Percentiles rank a stretch among this genome's conserved stretches.
These are phyloP conservation scores for Lacanobia wlatinum DNA, from an alignment of 2,888 invertebrate genomes.

Conservation along the genomic window DNA sequence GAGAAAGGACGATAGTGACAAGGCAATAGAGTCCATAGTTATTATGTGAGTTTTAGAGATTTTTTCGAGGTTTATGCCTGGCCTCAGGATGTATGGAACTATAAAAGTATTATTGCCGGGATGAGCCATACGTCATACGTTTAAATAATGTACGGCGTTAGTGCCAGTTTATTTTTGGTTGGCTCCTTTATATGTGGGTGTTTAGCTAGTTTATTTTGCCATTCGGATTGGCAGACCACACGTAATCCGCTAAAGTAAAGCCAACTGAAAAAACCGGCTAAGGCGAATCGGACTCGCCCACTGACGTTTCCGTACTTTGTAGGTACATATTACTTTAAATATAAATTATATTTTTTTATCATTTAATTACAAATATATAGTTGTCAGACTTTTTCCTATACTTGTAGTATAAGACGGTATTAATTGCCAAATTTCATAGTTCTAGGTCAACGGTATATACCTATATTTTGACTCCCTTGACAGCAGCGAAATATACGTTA, in stretches of 20 bases:
- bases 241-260: not conserved
- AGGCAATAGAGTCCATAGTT: slow-evolving; percentile 61
- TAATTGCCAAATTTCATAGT: too few species aligned
- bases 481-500: too few species aligned
- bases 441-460: too few species aligned
- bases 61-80: slow-evolving; percentile 61
- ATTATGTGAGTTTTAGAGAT: slow-evolving; percentile 50
- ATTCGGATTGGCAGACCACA: not conserved
- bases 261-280: too few species aligned
- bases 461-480: too few species aligned
- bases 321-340: too few species aligned
- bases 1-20: slow-evolving; percentile 63
- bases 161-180: slow-evolving; percentile 24
- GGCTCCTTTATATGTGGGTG: slow-evolving; percentile 9
- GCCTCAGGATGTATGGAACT: slow-evolving; percentile 56
- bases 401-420: too few species aligned
- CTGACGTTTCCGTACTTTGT: too few species aligned
- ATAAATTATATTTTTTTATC: too few species aligned
- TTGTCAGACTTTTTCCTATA: too few species aligned
- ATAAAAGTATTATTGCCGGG: slow-evolving; percentile 62
- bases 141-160: slow-evolving; percentile 43
- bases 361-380: too few species aligned
- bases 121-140: slow-evolving; percentile 49
- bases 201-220: slow-evolving; percentile 7
- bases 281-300: too few species aligned